Evolutionary conservation across 1,140 invertebrate species (phyloP).

Genomic region (Heterodera carotae): DNA sequence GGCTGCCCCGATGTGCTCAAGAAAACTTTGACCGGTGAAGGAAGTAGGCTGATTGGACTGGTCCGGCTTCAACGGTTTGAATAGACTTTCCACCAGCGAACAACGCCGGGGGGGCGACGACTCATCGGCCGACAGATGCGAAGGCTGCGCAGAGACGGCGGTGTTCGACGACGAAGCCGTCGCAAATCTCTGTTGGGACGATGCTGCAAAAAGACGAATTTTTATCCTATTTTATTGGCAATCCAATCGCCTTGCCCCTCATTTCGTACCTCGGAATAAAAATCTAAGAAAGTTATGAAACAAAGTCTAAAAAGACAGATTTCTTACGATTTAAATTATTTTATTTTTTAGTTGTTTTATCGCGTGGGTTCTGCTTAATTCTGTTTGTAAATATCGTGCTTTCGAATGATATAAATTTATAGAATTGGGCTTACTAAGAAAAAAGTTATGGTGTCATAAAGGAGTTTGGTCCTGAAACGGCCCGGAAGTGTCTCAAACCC

Average conservation of each 20-base stretch:
- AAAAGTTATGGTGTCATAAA: too few species aligned
- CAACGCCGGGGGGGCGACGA: not conserved
- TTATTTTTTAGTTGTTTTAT: too few species aligned
- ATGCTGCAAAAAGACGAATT: slow-evolving; percentile 20
- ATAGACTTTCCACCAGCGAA: slow-evolving; percentile 32
- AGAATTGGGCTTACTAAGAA: too few species aligned
- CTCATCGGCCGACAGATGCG: not conserved
- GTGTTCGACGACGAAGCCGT: slow-evolving; percentile 5
- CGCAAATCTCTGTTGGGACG: slow-evolving; percentile 31
- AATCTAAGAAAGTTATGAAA: too few species aligned
- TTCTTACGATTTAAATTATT: too few species aligned
- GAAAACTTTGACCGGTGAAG: slow-evolving; percentile 39
- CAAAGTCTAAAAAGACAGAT: too few species aligned
- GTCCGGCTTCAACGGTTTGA: slow-evolving; percentile 42
- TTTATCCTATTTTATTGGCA: not conserved
- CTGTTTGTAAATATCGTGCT: too few species aligned
- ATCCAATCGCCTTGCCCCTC: too few species aligned
- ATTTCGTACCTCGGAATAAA: too few species aligned
- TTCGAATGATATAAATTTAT: too few species aligned
- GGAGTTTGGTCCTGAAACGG: not conserved
- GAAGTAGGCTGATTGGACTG: slow-evolving; percentile 27
- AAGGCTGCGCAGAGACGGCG: not conserved
- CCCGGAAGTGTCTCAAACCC: too few species aligned
- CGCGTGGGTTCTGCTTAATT: too few species aligned
- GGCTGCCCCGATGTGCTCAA: slow-evolving; percentile 28